phyloP scores from a whole-genome alignment of 2,888 invertebrate genomes.

The Plusia festucae region DNA sequence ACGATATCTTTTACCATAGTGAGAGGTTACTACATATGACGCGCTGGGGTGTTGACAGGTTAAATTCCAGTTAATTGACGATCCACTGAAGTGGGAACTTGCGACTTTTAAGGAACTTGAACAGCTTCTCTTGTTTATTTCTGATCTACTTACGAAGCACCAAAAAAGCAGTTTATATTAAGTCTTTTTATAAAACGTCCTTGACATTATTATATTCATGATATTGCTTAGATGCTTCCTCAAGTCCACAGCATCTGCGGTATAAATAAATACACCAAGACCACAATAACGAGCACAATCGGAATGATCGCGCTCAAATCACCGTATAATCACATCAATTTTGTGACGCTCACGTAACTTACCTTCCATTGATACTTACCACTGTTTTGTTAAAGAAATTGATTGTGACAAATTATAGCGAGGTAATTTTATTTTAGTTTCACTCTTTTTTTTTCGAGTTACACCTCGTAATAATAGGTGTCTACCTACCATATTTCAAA shows the following conservation, averaged over 20 bases:
- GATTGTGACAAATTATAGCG: slow-evolving; percentile 47
- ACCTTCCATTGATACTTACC: slow-evolving; percentile 39
- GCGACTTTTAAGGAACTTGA: too few species aligned
- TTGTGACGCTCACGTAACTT: slow-evolving; percentile 43
- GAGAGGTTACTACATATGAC: too few species aligned
- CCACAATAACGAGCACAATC: slow-evolving; percentile 45
- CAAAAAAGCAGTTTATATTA: too few species aligned
- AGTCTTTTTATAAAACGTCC: background rate
- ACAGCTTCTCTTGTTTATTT: too few species aligned
- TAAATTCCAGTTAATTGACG: too few species aligned
- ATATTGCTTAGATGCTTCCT: too few species aligned
- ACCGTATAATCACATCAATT: slow-evolving; percentile 72
- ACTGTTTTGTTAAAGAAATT: slow-evolving; percentile 46
- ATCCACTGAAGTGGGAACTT: too few species aligned
- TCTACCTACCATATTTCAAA: too few species aligned
- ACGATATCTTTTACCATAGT: too few species aligned
- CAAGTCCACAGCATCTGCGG: slow-evolving; percentile 27
- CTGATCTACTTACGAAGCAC: too few species aligned
- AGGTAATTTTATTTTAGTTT: slow-evolving; percentile 47
- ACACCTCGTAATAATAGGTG: background rate
- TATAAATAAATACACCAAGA: slow-evolving; percentile 38
- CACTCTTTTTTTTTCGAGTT: slow-evolving; percentile 5
- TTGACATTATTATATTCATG: background rate
- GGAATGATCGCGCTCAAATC: slow-evolving; percentile 65
- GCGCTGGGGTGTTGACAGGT: too few species aligned